Evolutionary conservation across 2,113 vertebrate genomes (phyloP).

Genomic region (Planiliza haematocheilus): DNA sequence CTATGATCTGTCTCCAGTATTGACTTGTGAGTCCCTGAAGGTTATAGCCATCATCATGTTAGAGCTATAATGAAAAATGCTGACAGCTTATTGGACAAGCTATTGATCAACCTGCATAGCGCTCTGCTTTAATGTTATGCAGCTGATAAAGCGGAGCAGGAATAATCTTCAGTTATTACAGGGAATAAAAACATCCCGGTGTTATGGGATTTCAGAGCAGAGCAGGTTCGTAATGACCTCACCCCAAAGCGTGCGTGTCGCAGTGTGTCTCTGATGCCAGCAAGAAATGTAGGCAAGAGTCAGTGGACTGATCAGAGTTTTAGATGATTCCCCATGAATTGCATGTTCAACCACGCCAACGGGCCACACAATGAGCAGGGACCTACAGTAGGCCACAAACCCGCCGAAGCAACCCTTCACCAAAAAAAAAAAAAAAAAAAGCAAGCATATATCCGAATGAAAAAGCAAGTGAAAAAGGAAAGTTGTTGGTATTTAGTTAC

Average conservation of each 20-base stretch:
- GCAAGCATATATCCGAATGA: slow-evolving; percentile 74
- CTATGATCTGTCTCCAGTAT: slow-evolving; percentile 67
- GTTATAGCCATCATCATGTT: slow-evolving; percentile 78
- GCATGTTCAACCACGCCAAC: slow-evolving; percentile 36
- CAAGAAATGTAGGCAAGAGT: slow-evolving; percentile 10
- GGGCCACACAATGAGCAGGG: slow-evolving; percentile 16
- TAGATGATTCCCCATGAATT: slow-evolving; percentile 66
- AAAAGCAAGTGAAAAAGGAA: slow-evolving; percentile 82
- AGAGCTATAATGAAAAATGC: slow-evolving; percentile 80
- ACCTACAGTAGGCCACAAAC: slow-evolving; percentile 1
- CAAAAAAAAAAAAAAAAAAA: slow-evolving; percentile 61
- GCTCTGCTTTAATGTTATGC: slow-evolving; percentile 74
- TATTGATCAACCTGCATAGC: slow-evolving; percentile 79
- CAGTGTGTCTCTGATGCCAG: background rate
- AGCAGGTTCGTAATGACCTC: slow-evolving; percentile 28
- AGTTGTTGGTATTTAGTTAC: slow-evolving; percentile 95
- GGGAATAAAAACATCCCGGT: slow-evolving; percentile 44
- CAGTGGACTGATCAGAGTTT: background rate
- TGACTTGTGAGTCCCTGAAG: slow-evolving; percentile 73
- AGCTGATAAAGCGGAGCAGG: slow-evolving; percentile 66
- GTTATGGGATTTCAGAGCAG: slow-evolving; percentile 20
- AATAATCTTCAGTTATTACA: slow-evolving; percentile 65
- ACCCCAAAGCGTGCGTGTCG: background rate
- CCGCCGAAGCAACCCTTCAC: slow-evolving; percentile 46
- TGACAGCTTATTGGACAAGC: slow-evolving; percentile 80